These are phyloP conservation scores for Zaprionus bogoriensis DNA, from an alignment of 2,888 invertebrate genomes.

Conservation along the genomic window DNA sequence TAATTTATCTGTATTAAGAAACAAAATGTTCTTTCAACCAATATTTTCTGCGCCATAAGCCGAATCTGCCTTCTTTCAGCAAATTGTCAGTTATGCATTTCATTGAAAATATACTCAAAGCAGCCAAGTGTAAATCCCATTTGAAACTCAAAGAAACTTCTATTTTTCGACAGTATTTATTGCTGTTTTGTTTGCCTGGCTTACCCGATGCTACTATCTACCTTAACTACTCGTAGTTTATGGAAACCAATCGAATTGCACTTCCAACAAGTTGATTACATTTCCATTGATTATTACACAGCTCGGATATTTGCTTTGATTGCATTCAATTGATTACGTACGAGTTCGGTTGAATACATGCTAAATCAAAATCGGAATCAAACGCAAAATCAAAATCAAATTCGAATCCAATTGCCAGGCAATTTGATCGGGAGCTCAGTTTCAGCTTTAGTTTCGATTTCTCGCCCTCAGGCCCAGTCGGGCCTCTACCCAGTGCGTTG, in stretches of 20 bases:
- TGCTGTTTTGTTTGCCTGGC: not conserved
- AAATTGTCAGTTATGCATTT: not conserved
- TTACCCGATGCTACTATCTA: not conserved
- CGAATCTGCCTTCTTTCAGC: not conserved
- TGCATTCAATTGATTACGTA: constrained; percentile 52
- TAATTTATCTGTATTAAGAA: too few relatives aligned
- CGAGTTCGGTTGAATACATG: constrained; percentile 30
- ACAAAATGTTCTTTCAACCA: too few relatives aligned
- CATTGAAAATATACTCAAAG: too few relatives aligned
- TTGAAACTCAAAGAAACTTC: not conserved
- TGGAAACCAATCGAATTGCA: constrained; percentile 15
- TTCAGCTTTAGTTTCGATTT: not conserved
- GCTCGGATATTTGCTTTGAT: constrained; percentile 37
- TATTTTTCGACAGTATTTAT: not conserved
- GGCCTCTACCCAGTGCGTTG: not conserved
- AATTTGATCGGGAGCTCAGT: constrained; percentile 25
- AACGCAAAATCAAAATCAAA: constrained; percentile 1
- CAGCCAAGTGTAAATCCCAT: too few relatives aligned
- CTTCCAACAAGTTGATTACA: constrained; percentile 18
- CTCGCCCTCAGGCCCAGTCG: not conserved
- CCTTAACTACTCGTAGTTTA: not conserved
- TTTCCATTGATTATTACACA: constrained; percentile 1
- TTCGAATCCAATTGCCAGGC: constrained; percentile 47
- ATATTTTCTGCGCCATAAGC: not conserved
- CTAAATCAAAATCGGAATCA: constrained; percentile 30